Percentiles rank a stretch among this genome's conserved stretches.
Evolutionary conservation across 2,888 invertebrate genomes (phyloP).

Genomic region (Trichopria drosophilae): DNA sequence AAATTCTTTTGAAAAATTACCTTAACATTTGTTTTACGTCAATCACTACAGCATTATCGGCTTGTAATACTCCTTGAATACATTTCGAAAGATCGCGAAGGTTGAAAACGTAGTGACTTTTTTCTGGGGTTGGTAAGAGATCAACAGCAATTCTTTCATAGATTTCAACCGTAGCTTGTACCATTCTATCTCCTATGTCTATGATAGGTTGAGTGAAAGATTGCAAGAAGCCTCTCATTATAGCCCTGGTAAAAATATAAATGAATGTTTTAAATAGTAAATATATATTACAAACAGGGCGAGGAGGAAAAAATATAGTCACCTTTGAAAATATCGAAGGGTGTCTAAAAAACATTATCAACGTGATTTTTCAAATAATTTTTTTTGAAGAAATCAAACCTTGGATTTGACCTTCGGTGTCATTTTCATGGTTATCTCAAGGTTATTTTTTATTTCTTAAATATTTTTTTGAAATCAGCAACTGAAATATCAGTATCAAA

Average conservation of each 20-base stretch:
- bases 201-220: slow-evolving; percentile 76
- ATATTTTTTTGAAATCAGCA: too few species aligned
- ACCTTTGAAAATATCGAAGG: too few species aligned
- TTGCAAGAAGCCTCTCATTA: slow-evolving; percentile 74
- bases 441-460: too few species aligned
- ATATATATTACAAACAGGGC: background rate
- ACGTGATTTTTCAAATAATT: too few species aligned
- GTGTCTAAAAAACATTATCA: too few species aligned
- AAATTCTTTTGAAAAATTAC: slow-evolving; percentile 50
- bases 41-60: slow-evolving; percentile 72
- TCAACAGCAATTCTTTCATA: slow-evolving; percentile 79
- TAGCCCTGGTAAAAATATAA: slow-evolving; percentile 62
- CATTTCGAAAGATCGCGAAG: slow-evolving; percentile 88
- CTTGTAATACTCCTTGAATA: slow-evolving; percentile 86
- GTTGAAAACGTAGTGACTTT: slow-evolving; percentile 92
- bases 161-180: slow-evolving; percentile 81
- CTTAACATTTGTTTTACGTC: slow-evolving; percentile 70
- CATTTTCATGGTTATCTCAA: too few species aligned
- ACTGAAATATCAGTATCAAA: too few species aligned
- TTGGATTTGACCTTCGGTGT: too few species aligned
- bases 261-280: too few species aligned
- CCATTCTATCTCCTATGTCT: slow-evolving; percentile 70
- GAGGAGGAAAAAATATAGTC: too few species aligned
- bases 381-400: too few species aligned
- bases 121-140: slow-evolving; percentile 86